Base-by-base conservation (phyloP, 2,888 invertebrate species). In the Perdita meconis region DNA sequence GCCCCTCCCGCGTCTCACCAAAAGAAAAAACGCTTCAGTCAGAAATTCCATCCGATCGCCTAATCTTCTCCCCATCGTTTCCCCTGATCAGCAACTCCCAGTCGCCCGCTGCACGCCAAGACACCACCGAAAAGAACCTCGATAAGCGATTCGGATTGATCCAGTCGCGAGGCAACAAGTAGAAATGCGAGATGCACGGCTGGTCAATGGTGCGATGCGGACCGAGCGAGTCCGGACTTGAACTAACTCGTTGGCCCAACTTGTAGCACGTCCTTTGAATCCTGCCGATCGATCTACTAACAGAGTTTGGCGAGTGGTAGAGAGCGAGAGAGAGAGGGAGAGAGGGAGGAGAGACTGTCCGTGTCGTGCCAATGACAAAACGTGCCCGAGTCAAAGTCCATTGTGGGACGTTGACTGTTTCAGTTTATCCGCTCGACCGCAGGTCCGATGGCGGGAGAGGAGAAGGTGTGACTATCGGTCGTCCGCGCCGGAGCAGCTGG, bases 371-470 rank as follows among this genome's bases (percentile, higher is more conserved):
- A 91, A 84, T 91, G 89, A 84, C 89, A 86, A 47, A 47, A 83
- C 86, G 83, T 86, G 87, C 83, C 86, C 87, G 88, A 89, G 89
- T 84, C 88, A 89, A n/a, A 90, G 88, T 91, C 90, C 89, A 90
- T 89, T 89, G 86, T 90, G 89, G 87, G 88, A 87, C 89, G 88
- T 89, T 90, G 89, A 90, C 88, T 90, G 91, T 93, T 95, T 91
- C 95, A 97, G 97, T 96, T 96, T 93, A 96, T 97, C 90, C 95
- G 96, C 90, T 96, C 95, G 83, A 95, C 93, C 91, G 95, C 94
- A 92, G 95, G 93, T 92, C 95, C 94, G 88, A 92, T 94, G 90
- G 94, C 95, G 86, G 96, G 95, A 87, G 96, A 96, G 93, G 96
- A 96, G 92, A 96, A 96, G 93, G 96, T 96, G 94, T 96, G 96